Evolutionary conservation across 2,113 vertebrate genomes (phyloP).

Genomic region (Pelmatolapia mariae): DNA sequence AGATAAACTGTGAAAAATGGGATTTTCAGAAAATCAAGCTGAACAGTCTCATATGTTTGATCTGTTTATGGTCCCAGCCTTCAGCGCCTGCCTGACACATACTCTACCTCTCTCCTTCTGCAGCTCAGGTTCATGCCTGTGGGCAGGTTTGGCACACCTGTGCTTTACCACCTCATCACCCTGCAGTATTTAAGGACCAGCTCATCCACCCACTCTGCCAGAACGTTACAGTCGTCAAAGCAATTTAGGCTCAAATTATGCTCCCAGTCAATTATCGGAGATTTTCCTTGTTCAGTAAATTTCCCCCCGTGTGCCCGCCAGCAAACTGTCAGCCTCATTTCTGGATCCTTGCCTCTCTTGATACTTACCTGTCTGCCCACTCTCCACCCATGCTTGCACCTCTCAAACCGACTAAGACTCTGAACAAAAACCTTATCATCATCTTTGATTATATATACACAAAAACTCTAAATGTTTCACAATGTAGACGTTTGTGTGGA

Average conservation of each 20-base stretch:
- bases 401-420: background rate
- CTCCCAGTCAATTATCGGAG: background rate
- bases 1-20: background rate
- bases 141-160: background rate
- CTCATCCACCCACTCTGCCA: background rate
- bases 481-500: background rate
- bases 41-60: background rate
- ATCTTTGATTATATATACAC: background rate
- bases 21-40: background rate
- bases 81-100: background rate
- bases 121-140: background rate
- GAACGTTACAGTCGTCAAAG: background rate
- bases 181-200: background rate
- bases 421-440: background rate
- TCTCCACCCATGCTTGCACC: background rate
- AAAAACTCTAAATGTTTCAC: background rate
- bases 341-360: background rate
- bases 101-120: background rate
- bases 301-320: background rate
- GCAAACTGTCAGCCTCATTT: background rate
- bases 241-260: background rate
- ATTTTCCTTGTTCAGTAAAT: background rate
- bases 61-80: background rate
- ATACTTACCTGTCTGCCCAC: background rate
- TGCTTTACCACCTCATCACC: background rate